Conservation (phyloP, 2,113 vertebrate species). For the Orientallactaga bullata region DNA sequence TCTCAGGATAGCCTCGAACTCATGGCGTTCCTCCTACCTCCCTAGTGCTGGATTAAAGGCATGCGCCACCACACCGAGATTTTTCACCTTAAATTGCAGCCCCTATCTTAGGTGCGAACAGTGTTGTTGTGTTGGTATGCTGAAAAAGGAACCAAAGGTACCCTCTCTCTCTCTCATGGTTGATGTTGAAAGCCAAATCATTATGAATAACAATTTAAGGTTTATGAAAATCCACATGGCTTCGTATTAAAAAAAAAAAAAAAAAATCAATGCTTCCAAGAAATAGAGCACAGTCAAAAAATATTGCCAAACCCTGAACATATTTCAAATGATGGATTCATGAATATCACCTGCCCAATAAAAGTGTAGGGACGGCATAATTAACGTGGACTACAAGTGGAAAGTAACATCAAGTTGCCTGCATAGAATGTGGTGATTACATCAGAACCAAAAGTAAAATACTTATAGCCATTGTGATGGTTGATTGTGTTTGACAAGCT, state of each 20-base stretch:
- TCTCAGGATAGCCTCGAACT: no score
- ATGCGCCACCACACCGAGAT: no score
- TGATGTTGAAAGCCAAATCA: neutral
- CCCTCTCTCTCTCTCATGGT: neutral
- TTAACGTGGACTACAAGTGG: neutral
- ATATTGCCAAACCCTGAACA: neutral
- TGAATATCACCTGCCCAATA: neutral
- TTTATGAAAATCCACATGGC: neutral
- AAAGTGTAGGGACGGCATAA: neutral
- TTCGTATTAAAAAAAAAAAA: neutral
- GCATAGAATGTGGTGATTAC: neutral
- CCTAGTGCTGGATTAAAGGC: no score
- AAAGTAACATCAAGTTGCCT: neutral
- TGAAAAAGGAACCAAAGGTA: neutral
- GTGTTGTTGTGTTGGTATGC: neutral
- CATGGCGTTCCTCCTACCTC: no score
- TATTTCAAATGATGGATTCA: neutral
- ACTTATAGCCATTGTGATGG: neutral
- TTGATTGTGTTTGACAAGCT: neutral
- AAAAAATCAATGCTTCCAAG: constrained; percentile 19
- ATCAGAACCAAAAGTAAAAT: constrained; percentile 3
- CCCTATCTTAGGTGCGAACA: neutral
- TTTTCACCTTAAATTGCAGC: neutral
- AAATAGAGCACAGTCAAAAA: neutral
- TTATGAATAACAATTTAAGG: constrained; percentile 37